These are phyloP conservation scores for Papilio protenor DNA, from an alignment of 2,888 invertebrate species.

Conservation along the genomic window DNA sequence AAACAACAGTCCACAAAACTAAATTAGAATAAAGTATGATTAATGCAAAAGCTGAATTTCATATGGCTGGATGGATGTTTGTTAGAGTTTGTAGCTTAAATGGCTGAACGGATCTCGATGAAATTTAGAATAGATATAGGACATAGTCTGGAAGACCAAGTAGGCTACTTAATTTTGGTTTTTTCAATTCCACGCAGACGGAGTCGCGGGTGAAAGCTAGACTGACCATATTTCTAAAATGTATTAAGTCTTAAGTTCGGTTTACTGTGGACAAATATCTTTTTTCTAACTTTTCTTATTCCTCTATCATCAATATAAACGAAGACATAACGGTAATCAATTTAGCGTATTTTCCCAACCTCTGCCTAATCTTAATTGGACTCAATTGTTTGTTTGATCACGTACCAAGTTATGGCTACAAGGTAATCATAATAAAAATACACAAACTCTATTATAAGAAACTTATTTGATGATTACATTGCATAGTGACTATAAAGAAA, in stretches of 20 bases:
- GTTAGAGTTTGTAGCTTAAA: too few species aligned
- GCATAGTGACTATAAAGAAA: neutral
- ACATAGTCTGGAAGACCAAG: too few species aligned
- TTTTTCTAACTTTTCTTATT: neutral
- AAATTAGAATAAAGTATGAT: too few species aligned
- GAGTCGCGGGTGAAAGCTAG: too few species aligned
- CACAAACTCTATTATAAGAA: neutral
- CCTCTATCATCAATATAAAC: neutral
- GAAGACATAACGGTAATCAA: conserved; percentile 2
- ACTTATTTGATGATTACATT: neutral
- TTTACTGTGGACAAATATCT: neutral
- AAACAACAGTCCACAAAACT: neutral
- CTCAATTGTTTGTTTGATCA: conserved; percentile 4
- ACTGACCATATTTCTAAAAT: neutral
- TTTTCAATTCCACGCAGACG: too few species aligned
- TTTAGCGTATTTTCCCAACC: conserved; percentile 3
- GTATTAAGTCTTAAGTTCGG: neutral
- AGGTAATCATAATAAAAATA: conserved; percentile 11
- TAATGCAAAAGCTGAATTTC: neutral
- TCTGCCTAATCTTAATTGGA: conserved; percentile 7
- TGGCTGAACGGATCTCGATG: too few species aligned
- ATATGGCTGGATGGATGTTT: neutral
- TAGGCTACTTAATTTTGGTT: too few species aligned
- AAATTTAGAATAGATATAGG: too few species aligned
- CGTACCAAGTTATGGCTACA: conserved; percentile 17